Conservation (phyloP, 2,888 invertebrate species). For the Cheilosia urbana region DNA sequence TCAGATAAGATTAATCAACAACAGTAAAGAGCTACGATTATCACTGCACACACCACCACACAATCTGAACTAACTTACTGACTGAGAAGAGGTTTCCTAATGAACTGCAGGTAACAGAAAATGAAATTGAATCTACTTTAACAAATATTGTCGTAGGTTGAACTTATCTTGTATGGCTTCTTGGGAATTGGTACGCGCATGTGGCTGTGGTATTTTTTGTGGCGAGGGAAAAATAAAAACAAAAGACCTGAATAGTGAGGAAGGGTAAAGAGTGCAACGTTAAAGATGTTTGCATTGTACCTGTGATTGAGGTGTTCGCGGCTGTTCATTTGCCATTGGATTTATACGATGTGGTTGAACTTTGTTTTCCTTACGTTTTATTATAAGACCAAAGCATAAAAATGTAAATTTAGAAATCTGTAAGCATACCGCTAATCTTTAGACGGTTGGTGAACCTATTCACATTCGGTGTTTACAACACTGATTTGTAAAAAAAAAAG, state of each 20-base stretch:
- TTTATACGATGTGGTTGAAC: constrained; percentile 41
- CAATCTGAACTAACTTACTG: constrained; percentile 39
- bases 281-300: constrained; percentile 8
- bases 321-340: constrained; percentile 47
- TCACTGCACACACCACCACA: constrained; percentile 50
- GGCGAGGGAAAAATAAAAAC: constrained; percentile 18
- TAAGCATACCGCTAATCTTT: too few relatives aligned
- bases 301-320: constrained; percentile 53
- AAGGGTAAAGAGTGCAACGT: constrained; percentile 20
- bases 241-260: neutral
- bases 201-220: constrained; percentile 40
- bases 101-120: constrained; percentile 59
- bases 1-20: constrained; percentile 68
- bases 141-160: constrained; percentile 71
- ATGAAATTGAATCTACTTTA: constrained; percentile 68
- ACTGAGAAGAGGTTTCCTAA: constrained; percentile 50
- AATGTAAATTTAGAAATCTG: neutral
- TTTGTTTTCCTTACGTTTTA: constrained; percentile 25
- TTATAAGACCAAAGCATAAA: neutral
- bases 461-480: too few relatives aligned
- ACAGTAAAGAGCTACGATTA: constrained; percentile 20
- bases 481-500: too few relatives aligned
- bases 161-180: constrained; percentile 73
- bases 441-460: too few relatives aligned
- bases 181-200: constrained; percentile 66